phyloP scores from a whole-genome alignment of 1,140 invertebrate genomes.

The Armadillidium nasatum region DNA sequence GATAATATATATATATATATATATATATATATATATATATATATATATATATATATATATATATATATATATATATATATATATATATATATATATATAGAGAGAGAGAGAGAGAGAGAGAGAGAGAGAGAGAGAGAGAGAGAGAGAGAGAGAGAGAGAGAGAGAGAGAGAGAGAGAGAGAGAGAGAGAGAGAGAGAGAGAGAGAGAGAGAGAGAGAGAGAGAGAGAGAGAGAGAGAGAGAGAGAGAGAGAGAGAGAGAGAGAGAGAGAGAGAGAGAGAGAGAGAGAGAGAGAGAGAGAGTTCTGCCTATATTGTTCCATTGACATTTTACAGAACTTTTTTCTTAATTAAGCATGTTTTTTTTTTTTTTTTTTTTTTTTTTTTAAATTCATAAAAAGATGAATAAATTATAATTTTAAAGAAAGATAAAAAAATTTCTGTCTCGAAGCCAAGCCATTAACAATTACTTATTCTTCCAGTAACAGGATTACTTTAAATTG shows the following conservation, averaged over 20 bases:
- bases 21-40: not conserved
- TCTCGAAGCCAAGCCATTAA: too few species aligned
- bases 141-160: constrained; percentile 3
- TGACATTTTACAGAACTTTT: too few species aligned
- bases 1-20: not conserved
- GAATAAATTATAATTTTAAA: too few species aligned
- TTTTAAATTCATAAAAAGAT: too few species aligned
- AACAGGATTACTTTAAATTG: too few species aligned
- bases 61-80: not conserved
- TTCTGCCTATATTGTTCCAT: too few species aligned
- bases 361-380: too few species aligned
- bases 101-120: not conserved
- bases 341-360: too few species aligned
- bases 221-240: constrained; percentile 2
- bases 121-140: not conserved
- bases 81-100: not conserved
- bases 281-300: not conserved
- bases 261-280: constrained; percentile 2
- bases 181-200: constrained; percentile 2
- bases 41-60: not conserved
- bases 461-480: too few species aligned
- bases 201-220: constrained; percentile 2
- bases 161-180: not conserved
- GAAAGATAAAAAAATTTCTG: too few species aligned
- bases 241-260: constrained; percentile 2